Base-by-base conservation (phyloP, 2,888 invertebrate genomes). In the Petrophora chlorosata region DNA sequence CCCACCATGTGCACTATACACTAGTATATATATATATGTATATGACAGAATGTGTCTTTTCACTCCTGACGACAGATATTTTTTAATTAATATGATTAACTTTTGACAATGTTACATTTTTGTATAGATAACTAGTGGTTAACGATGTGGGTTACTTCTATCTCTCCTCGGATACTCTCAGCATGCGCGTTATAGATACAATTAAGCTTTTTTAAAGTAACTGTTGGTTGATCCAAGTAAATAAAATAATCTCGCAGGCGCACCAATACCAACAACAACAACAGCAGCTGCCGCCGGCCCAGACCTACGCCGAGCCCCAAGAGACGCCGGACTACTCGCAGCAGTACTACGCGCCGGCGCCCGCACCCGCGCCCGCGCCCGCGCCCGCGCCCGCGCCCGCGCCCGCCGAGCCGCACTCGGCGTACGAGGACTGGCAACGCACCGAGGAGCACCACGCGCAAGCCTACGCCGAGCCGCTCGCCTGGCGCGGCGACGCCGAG, bases 401-500 rank as follows among this genome's bases (percentile, higher is more conserved):
- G 46, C 36, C 58, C 43, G 13, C 51, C 25, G 29, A 40, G 16
- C 57, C 59, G 48, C 62, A 53, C 38, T 60, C 63, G 58, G 56
- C 40, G 38, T 47, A 65, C 58, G 69, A 67, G 12, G 66, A 65
- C 14, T 67, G 65, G 70, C 33, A 48, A 40, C 54, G 59, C 8
- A 29, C 53, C 9, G 70, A 71, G 34, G 73, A 75, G 26, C 61
- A 65, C 12, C 67, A 59, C 47, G 56, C 64, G 56, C 71, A 66
- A 43, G 41, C 65, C 36, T 72, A 76, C 66, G 67, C n/a, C n/a
- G 9, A 4, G 33, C 19, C 19, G 8, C 33, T 8, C 19, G 79
- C 81, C 71, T 85, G 84, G 85, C 76, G 67, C 35, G 52, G 38
- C 2, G 79, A 78, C 40, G 41, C 10, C 44, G 9, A 4, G 33